Evolutionary conservation across 2,888 invertebrate genomes (phyloP).

Genomic region (Lagria hirta): DNA sequence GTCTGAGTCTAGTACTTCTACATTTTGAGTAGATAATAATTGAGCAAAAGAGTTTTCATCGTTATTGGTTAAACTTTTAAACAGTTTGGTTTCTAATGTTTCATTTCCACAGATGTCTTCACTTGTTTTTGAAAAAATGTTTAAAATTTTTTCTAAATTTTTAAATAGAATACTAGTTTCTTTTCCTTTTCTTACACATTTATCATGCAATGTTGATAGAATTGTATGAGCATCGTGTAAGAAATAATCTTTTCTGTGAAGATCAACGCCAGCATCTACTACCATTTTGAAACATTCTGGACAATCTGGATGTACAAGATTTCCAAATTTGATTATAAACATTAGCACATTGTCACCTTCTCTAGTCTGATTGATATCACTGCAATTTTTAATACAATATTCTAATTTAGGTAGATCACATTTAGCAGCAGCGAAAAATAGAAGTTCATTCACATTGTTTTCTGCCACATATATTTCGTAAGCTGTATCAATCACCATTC

Average conservation of each 20-base stretch:
- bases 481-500: conserved; percentile 12
- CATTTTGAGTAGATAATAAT: neutral
- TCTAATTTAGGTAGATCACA: conserved; percentile 10
- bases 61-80: conserved; percentile 5
- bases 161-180: too few relatives aligned
- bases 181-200: neutral
- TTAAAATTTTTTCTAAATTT: neutral
- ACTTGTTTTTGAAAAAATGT: neutral
- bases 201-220: too few relatives aligned
- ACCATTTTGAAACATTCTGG: conserved; percentile 59
- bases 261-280: conserved; percentile 59
- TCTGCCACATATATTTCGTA: conserved; percentile 12
- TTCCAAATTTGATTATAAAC: conserved; percentile 21
- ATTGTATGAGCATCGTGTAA: conserved; percentile 23
- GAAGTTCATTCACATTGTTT: conserved; percentile 11
- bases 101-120: neutral
- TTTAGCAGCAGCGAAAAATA: conserved; percentile 22
- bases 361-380: conserved; percentile 14
- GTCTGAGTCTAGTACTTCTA: conserved; percentile 8
- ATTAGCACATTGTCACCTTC: conserved; percentile 17
- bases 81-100: conserved; percentile 7
- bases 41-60: conserved; percentile 9
- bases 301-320: conserved; percentile 41
- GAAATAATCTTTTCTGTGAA: conserved; percentile 57
- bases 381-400: conserved; percentile 5